phyloP scores from a whole-genome alignment of 1,140 invertebrate genomes.

The Meloidogyne hapla region DNA sequence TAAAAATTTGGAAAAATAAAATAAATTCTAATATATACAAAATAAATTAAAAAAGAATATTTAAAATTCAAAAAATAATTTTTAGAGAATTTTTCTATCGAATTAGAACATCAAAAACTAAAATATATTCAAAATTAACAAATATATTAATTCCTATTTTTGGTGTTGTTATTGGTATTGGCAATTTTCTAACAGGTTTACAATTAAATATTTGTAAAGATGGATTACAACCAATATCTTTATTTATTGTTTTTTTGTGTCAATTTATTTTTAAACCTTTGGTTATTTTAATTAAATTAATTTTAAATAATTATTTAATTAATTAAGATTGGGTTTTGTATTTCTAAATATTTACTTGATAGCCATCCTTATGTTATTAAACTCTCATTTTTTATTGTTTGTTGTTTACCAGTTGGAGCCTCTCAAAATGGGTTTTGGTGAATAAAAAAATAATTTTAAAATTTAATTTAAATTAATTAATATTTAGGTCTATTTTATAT shows the following conservation, averaged over 20 bases:
- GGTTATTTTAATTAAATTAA: background rate
- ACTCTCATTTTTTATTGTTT: constrained; percentile 18
- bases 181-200: background rate
- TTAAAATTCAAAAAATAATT: background rate
- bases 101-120: background rate
- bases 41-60: background rate
- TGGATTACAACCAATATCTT: background rate
- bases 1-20: too few relatives aligned
- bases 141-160: background rate
- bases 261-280: background rate
- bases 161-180: background rate
- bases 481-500: background rate
- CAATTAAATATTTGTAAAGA: background rate
- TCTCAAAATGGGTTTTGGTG: constrained; percentile 23
- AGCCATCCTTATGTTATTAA: constrained; percentile 7
- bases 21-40: background rate
- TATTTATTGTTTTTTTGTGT: background rate
- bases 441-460: background rate
- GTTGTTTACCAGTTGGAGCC: background rate
- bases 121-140: constrained; percentile 3
- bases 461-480: background rate
- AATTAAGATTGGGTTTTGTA: constrained; percentile 6
- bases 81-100: constrained; percentile 2
- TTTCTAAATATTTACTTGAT: constrained; percentile 16
- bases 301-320: background rate